Base-by-base conservation (phyloP, 2,113 vertebrate species). In the Pipra filicauda region DNA sequence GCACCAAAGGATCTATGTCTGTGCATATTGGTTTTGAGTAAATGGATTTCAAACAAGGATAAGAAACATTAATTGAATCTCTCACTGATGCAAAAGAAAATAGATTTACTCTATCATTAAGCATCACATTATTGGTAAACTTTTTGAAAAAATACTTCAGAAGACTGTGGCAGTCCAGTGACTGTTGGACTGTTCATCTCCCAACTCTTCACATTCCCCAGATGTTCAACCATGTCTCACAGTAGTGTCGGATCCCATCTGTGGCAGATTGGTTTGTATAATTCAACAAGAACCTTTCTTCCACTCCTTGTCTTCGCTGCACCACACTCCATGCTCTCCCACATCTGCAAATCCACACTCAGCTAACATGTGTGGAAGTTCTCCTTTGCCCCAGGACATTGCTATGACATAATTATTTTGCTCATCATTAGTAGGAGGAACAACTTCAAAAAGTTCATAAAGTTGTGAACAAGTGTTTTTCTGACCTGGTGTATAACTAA, bases 351-450 rank as follows among this genome's bases (percentile, higher is more conserved):
- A 81, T 39, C 20, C 6, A 4, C 1, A 1, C 51, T 83, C 13
- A 65, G 9, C 4, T 81, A 39, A 27, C 0, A 0, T 64, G 13
- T 55, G 30, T 3, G 2, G 57, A 85, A 89, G 35, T 35, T 71
- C 52, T 75, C 16, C 43, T 89, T 94, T 85, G 81, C 61, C 66
- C 28, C 14, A 30, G 66, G 39, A 72, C 43, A 41, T 51, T 39
- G 18, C 39, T 27, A 1, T 46, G 59, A 71, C 48, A 54, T 46
- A 57, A 58, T 46, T 61, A 41, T 24, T 22, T 48, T 59, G 35
- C 14, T 93, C 15, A 33, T 55, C 48, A 23, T 64, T 59, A 59
- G 16, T 62, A 64, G 70, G 48, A 88, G 27, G 64, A 39, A 80
- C 46, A 48, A 31, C 15, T 77, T 86, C 73, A 46, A 78, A 46